Evolutionary conservation across 2,797 vertebrate genomes (phyloP), one percentile per base, ranked within the genome.

Genomic region (Oreochromis grahami): DNA sequence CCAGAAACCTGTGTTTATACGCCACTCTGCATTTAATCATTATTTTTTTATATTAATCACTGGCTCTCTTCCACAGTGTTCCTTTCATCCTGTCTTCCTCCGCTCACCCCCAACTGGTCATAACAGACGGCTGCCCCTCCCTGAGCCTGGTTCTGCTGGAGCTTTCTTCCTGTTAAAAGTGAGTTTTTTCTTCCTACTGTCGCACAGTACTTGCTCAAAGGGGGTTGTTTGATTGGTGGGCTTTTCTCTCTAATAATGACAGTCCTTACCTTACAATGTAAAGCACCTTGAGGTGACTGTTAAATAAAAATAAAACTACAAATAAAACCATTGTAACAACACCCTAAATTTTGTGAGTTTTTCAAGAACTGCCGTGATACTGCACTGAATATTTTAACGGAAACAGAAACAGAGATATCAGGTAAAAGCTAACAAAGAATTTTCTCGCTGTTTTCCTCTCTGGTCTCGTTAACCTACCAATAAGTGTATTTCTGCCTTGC

Each of bases 401-500:
- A 72, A 8, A 26, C 24, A 48, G 24, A 48, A 48, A 19, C 43
- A 32, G 24, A 50, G 43, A 50, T 13, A 32, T 74, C 68, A 48
- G 4, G 26, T n/a, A 50, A 48, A 48, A 3, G 15, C 24, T 48
- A 72, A 48, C 3, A 12, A 48, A 72, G 4, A 19, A 29, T 12
- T 9, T 72, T 48, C 14, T 72, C 4, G 0, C 24, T 13, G 15
- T 48, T 48, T 72, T 7, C 6, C 4, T 48, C 15, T 29, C 12
- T 21, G 19, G 38, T 76, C 19, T 70, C 5, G 15, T 21, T 48
- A 38, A 53, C 72, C 58, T 65, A 74, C 41, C 15, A 58, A 77
- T 58, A 41, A 53, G 29, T 41, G 74, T 41, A 81, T 50, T 43
- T 79, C 78, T 48, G 8, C 76, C 77, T 93, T 92, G 83, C 93